These are phyloP conservation scores for Tenrec ecaudatus DNA, from an alignment of 2,113 vertebrate species.

Conservation along the genomic window DNA sequence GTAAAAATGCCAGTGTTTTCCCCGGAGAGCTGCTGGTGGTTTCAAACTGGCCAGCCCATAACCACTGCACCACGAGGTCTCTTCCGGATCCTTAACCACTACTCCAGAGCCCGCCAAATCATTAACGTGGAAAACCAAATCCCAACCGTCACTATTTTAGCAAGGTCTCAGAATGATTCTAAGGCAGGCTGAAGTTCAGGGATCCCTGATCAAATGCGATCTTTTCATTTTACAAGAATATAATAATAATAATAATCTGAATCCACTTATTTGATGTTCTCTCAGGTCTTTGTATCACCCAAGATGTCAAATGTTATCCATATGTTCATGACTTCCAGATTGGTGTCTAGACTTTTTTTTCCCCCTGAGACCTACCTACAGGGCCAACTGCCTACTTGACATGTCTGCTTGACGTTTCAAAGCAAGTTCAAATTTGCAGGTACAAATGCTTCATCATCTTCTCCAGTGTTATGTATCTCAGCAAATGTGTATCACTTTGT, in stretches of 20 bases:
- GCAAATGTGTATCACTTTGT: constrained; percentile 5
- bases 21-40: too few species aligned
- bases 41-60: too few species aligned
- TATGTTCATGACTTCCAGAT: not conserved
- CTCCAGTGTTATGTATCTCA: not conserved
- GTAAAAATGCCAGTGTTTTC: too few species aligned
- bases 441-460: not conserved
- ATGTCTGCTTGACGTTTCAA: not conserved
- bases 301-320: not conserved
- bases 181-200: not conserved
- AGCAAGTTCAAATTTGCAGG: not conserved
- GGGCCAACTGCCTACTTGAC: not conserved
- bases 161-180: not conserved
- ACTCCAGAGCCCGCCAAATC: not conserved
- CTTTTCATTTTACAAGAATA: not conserved
- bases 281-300: not conserved
- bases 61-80: too few species aligned
- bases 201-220: not conserved
- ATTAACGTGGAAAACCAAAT: not conserved
- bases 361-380: not conserved
- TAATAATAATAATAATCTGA: not conserved
- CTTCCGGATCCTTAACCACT: too few species aligned
- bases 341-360: not conserved
- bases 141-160: not conserved
- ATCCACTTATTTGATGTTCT: not conserved